Evolutionary conservation across 2,113 vertebrate genomes (phyloP), one percentile per base, ranked within the genome.

Genomic region (Trogon surrucura): DNA sequence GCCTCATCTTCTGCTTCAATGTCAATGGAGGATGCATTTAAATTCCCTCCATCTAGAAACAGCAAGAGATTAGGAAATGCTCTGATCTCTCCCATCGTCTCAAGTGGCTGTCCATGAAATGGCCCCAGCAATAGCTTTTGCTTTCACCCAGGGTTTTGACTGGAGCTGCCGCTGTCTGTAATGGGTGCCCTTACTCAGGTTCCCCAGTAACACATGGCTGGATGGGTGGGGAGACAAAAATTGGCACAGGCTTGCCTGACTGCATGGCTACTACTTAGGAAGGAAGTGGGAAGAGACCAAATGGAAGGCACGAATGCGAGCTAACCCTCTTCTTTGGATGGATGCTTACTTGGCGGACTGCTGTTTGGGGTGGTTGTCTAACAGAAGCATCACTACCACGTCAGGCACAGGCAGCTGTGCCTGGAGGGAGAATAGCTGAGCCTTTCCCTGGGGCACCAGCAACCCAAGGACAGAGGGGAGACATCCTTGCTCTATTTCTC

Each of bases 1-100:
- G 69, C 60, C 48, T 97, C 98, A 17, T 97, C 97, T 34, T 98
- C 98, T 73, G 72, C 94, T 67, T 97, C 97, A 84, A 88, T 81
- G 29, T 98, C 98, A 87, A 97, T 77, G 54, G 95, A 95, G 50
- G 95, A 92, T 41, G 94, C 88, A 61, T 97, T 96, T 77, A 98
- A 83, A 75, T 98, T 97, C 44, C 87, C 94, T 75, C 96, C 98
- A 64, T 98, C 98, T 99, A 95, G 57, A 85, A 96, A 96, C 1
- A n/a, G 67, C 50, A 96, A 38, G 44, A 34, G 36, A 45, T 53
- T 47, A 45, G 70, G 50, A 93, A 91, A 92, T 50, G 56, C 57
- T 65, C 41, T 67, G 34, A 34, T 62, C 38, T 73, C 4, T 1
- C 72, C 56, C 48, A 60, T 50, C 10, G 48, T 9, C 19, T 34